Evolutionary conservation across 2,113 vertebrate genomes (phyloP), one percentile per base, ranked within the genome.

Genomic region (Orientallactaga bullata): DNA sequence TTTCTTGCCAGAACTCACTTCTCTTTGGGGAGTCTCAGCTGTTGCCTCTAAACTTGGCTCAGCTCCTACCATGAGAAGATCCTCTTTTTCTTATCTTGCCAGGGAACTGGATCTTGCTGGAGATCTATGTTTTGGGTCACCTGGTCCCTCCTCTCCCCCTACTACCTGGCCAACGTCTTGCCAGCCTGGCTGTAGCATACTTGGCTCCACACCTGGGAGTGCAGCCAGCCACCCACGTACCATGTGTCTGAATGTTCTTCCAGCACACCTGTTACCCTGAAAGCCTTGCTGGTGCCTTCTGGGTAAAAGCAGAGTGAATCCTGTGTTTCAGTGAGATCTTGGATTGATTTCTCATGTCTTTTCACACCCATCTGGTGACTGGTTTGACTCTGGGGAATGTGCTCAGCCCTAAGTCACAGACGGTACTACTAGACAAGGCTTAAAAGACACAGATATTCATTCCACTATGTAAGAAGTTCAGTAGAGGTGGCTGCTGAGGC

Each of bases 31-130:
- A 73, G 17, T 55, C 69, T 85, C 32, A 71, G 55, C 82, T 42
- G 21, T 63, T 78, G 24, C 10, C 47, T 96, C 13, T 91, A 61
- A 37, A 81, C 18, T 63, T 84, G 80, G 61, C 66, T 93, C 58
- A 80, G 21, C 3, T 47, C 26, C 47, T 91, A 35, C 87, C 37
- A 42, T 11, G 51, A 26, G 82, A 81, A 73, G 0, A 72, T 77
- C 72, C 61, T 85, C 63, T 65, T 2, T 63, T n/a, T 9, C 18
- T 58, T 55, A 91, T 81, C 63, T 26, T 69, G 21, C 81, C 55
- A 78, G 91, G 92, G 81, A 77, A 72, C 23, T 5, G 42, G 51
- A 2, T 0, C 16, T 5, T 8, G 18, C 8, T 1, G 63, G 15
- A 20, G 1, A 2, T 37, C 61, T 74, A 89, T 85, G 71, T 79